Percentiles rank a stretch among this genome's conserved stretches.
Conservation (phyloP, 1,140 invertebrate species). For the Sitodiplosis mosellana region DNA sequence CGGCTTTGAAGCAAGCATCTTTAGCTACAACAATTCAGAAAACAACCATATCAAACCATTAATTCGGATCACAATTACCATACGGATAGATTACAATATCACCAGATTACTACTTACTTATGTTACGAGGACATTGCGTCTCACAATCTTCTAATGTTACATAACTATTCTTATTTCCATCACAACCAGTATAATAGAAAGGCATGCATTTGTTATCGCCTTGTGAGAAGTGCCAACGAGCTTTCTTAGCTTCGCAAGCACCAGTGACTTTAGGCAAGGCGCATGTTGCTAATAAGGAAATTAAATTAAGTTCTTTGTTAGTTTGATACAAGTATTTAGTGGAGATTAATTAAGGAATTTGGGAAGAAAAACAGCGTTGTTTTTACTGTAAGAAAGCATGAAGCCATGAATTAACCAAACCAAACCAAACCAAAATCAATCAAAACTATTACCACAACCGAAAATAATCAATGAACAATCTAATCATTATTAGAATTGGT, state of each 20-base stretch:
- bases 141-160: conserved; percentile 56
- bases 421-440: not conserved
- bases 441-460: too few relatives aligned
- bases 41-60: conserved; percentile 2
- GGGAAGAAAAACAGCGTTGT: not conserved
- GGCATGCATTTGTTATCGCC: conserved; percentile 74
- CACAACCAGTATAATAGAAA: conserved; percentile 88
- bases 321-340: too few relatives aligned
- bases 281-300: conserved; percentile 52
- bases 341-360: too few relatives aligned
- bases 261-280: conserved; percentile 56
- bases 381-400: conserved; percentile 1
- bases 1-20: conserved; percentile 55
- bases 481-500: too few relatives aligned
- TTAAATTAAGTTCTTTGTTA: too few relatives aligned
- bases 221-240: conserved; percentile 74
- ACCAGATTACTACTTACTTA: conserved; percentile 44
- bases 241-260: conserved; percentile 55
- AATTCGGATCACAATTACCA: too few relatives aligned
- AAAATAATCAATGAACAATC: too few relatives aligned
- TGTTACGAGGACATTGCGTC: conserved; percentile 54
- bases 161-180: conserved; percentile 81
- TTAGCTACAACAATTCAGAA: conserved; percentile 13
- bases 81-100: not conserved
- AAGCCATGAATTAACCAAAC: conserved; percentile 4